phyloP scores from a whole-genome alignment of 1,140 invertebrate genomes.

The Trichoplusia ni region DNA sequence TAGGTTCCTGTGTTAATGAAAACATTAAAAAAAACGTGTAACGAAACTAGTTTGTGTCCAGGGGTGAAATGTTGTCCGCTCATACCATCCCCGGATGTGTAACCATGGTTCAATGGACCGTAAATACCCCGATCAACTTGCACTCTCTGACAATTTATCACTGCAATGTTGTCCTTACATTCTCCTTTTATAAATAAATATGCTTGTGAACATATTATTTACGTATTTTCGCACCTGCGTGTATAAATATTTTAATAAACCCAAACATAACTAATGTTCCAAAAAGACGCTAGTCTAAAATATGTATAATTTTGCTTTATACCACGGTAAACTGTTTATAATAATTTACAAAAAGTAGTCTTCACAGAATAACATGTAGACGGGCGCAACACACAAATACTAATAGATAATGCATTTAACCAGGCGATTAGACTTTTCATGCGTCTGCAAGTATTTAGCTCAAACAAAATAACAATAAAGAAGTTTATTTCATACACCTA shows the following conservation, averaged over 20 bases:
- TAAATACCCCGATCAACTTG: constrained; percentile 22
- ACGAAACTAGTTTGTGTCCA: neutral
- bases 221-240: neutral
- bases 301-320: neutral
- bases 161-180: constrained; percentile 3
- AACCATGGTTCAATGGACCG: constrained; percentile 20
- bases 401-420: constrained; percentile 25
- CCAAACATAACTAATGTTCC: neutral
- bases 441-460: neutral
- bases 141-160: constrained; percentile 4
- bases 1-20: too few relatives aligned
- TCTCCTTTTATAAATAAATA: neutral
- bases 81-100: constrained; percentile 27
- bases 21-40: too few relatives aligned
- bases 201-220: neutral
- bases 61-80: neutral
- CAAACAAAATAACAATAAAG: constrained; percentile 34
- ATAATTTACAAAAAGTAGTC: constrained; percentile 12
- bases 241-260: neutral
- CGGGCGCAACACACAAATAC: neutral
- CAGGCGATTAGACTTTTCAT: neutral
- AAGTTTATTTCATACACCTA: constrained; percentile 41
- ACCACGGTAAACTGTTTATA: neutral
- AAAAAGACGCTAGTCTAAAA: neutral
- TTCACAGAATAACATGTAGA: constrained; percentile 1